A percentile compares a stretch with the other conserved stretches of the same genome.
phyloP scores from a whole-genome alignment of 2,888 invertebrate species.

The Drosophila atroscutellata region DNA sequence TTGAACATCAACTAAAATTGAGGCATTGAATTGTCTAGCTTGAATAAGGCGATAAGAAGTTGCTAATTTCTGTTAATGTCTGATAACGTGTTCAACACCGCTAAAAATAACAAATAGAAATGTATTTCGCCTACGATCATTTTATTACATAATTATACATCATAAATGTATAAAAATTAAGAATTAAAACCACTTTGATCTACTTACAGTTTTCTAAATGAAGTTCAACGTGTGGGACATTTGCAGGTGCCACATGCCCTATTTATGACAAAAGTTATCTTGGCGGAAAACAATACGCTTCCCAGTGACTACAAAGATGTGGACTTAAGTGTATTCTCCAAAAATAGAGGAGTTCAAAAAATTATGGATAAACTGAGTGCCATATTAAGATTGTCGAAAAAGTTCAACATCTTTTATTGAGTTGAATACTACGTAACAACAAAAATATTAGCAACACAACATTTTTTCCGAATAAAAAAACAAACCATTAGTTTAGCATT shows the following conservation, averaged over 20 bases:
- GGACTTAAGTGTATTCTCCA: slow-evolving; percentile 80
- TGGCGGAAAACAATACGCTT: slow-evolving; percentile 85
- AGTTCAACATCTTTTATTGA: slow-evolving; percentile 74
- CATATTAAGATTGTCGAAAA: slow-evolving; percentile 72
- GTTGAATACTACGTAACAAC: neutral
- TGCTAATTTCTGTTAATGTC: neutral
- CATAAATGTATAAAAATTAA: neutral
- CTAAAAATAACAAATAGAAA: neutral
- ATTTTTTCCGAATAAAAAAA: neutral
- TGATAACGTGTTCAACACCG: neutral
- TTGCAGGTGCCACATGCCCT: slow-evolving; percentile 85
- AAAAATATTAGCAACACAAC: neutral
- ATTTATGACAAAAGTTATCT: slow-evolving; percentile 86
- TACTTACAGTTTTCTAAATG: slow-evolving; percentile 79
- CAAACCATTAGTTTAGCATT: neutral
- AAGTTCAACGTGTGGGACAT: slow-evolving; percentile 85
- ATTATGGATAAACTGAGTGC: slow-evolving; percentile 62
- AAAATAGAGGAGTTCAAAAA: slow-evolving; percentile 63
- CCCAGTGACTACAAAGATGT: slow-evolving; percentile 85
- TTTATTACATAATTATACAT: neutral
- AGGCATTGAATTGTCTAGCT: neutral
- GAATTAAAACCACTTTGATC: neutral
- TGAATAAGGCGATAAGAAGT: neutral
- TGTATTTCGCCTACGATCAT: neutral
- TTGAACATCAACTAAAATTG: neutral